Evolutionary conservation across 2,888 invertebrate genomes (phyloP), one percentile per base, ranked within the genome.

Genomic region (Chloroclystis v-ata): DNA sequence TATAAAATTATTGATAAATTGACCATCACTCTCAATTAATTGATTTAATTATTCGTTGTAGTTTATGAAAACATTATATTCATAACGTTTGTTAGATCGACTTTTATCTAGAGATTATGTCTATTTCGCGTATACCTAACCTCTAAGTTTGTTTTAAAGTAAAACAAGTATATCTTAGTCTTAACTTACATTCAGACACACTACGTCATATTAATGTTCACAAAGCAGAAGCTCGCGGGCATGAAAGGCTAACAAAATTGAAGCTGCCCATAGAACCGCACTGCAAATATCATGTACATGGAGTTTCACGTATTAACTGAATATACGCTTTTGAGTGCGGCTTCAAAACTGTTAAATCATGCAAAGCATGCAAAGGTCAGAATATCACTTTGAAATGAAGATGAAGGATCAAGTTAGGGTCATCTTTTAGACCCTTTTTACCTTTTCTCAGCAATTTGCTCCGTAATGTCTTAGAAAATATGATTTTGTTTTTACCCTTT

Each of bases 391-490:
- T 54, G 52, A 56, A 52, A 53, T 53, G 52, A 59, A 59, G 54
- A 56, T 54, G 51, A 49, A 56, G 46, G 52, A 51, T 47, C 52
- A 43, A 40, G 52, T 52, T 49, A 56, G 44, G 57, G 49, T 49
- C 54, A 46, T 54, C 47, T 52, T 56, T 49, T 53, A 46, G 58
- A 56, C 56, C 57, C 57, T 49, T 58, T 55, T 56, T 47, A 58
- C 51, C 56, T 54, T 57, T 59, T 59, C 54, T 47, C 47, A 50
- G 49, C 56, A 53, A 51, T 59, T 54, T 54, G 48, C 48, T 49
- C 44, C 45, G 43, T 53, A 40, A 54, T 56, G 39, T 53, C 47
- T 54, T 49, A 37, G 43, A 57, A 49, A 49, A 46, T 43, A 46
- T 46, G 38, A 49, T 49, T 49, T 49, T 49, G 46, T 42, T 49